Evolutionary conservation across 2,888 invertebrate genomes (phyloP), one percentile per base, ranked within the genome.

Genomic region (Trachelus iudaicus): DNA sequence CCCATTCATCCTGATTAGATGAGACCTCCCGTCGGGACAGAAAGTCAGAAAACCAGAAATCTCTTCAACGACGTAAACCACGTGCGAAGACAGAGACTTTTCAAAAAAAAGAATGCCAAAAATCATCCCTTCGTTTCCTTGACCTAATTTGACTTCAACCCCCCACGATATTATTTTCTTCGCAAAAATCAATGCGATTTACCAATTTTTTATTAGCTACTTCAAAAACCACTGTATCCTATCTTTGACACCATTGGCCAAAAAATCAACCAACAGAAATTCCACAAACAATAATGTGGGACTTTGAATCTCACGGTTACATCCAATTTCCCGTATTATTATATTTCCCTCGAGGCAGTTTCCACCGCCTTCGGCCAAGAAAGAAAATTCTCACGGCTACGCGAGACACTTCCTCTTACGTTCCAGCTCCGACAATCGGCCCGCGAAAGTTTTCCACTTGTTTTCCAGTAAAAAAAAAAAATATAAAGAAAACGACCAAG

Each of bases 1-100:
- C 85, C 87, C 88, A 89, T 89, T 89, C 89, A 89, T 89, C 83
- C 87, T 89, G 89, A 90, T 89, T 89, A 89, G 89, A 89, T 84
- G 85, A 79, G 85, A 84, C 86, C 85, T 86, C 89, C 88, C 87
- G 80, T 82, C 85, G 89, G 89, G 84, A 85, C 84, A 80, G 56
- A 23, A 56, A 56, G 56, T 15, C 40, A 23, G 40, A 6, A 37
- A 83, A 78, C 75, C 77, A 78, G 80, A 82, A 84, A 82, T 85
- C 86, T 85, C 85, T 83, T 82, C 81, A 83, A 83, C 81, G 81
- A 80, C 76, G 73, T 73, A 79, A 85, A 83, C 84, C 83, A 85
- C 80, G 80, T 69, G 76, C 82, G 82, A 81, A 84, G 15, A 15
- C 23, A 9, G 23, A 56, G 56, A 56, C 9, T 56, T 56, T 9